phyloP scores from a whole-genome alignment of 2,888 invertebrate species.

The Bibio marci region DNA sequence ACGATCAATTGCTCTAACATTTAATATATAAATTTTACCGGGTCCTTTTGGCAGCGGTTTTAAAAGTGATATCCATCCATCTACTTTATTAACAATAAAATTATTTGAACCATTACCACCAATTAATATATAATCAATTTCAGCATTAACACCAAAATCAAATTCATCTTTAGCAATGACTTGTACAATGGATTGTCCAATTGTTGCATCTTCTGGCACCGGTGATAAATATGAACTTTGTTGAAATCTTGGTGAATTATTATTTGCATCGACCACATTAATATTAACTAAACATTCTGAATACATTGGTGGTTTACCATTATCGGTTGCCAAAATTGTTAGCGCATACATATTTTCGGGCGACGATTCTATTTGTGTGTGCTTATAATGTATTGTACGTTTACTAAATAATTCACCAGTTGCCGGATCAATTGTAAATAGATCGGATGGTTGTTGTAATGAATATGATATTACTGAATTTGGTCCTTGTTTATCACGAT shows the following conservation, averaged over 20 bases:
- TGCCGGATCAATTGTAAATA: conserved; percentile 81
- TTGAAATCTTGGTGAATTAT: conserved; percentile 74
- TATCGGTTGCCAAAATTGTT: conserved; percentile 83
- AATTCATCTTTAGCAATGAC: conserved; percentile 57
- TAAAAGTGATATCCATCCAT: conserved; percentile 65
- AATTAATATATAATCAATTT: conserved; percentile 58
- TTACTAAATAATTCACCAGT: conserved; percentile 87
- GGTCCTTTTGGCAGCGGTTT: conserved; percentile 34
- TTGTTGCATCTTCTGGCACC: conserved; percentile 56
- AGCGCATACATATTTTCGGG: conserved; percentile 80
- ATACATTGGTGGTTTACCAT: conserved; percentile 88
- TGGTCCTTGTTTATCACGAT: conserved; percentile 81
- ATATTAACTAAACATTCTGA: conserved; percentile 74
- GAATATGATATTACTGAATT: conserved; percentile 84
- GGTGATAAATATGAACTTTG: conserved; percentile 58
- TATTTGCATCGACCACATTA: conserved; percentile 82
- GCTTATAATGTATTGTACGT: conserved; percentile 62
- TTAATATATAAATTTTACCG: conserved; percentile 47
- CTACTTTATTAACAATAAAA: conserved; percentile 54
- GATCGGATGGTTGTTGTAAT: conserved; percentile 71
- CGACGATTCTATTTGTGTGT: conserved; percentile 61
- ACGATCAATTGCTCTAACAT: conserved; percentile 62
- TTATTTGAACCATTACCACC: conserved; percentile 62
- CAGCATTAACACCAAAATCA: conserved; percentile 79
- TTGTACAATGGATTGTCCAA: conserved; percentile 55